phyloP scores from a whole-genome alignment of 2,888 invertebrate species.

The Steinernema carpocapsae region DNA sequence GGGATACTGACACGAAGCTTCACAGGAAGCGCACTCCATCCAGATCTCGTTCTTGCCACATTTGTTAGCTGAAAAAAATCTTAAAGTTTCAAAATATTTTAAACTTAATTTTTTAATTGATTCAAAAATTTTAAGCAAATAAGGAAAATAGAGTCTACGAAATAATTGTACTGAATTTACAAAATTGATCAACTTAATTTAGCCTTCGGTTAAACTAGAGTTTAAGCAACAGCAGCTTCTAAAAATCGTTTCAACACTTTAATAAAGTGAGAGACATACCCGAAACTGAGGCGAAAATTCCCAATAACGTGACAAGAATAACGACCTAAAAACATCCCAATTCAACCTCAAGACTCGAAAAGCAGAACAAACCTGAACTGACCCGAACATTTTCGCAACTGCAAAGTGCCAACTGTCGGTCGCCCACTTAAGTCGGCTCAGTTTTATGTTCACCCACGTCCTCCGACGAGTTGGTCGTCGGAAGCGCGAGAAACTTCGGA shows the following conservation, averaged over 20 bases:
- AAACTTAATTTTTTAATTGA: neutral
- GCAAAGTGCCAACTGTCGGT: neutral
- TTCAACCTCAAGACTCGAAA: neutral
- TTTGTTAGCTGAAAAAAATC: neutral
- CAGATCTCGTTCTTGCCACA: constrained; percentile 11
- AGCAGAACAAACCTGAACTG: neutral
- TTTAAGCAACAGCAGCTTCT: too few relatives aligned
- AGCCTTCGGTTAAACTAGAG: too few relatives aligned
- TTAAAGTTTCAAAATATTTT: too few relatives aligned
- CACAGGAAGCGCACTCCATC: constrained; percentile 20
- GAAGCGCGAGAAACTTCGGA: neutral
- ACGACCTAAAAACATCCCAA: neutral
- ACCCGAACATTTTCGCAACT: constrained; percentile 20
- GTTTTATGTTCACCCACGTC: neutral
- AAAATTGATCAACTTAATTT: too few relatives aligned
- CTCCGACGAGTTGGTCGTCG: neutral
- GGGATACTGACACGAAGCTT: constrained; percentile 9
- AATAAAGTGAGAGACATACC: too few relatives aligned
- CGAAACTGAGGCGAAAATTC: neutral
- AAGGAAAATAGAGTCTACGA: too few relatives aligned
- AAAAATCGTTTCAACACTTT: too few relatives aligned
- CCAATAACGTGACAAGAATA: neutral
- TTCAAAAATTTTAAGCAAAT: too few relatives aligned
- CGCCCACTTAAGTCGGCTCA: neutral
- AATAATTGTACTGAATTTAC: too few relatives aligned